Percentiles rank a stretch among this genome's conserved stretches.
Conservation (phyloP, 2,113 vertebrate species). For the Ovibos moschatus region DNA sequence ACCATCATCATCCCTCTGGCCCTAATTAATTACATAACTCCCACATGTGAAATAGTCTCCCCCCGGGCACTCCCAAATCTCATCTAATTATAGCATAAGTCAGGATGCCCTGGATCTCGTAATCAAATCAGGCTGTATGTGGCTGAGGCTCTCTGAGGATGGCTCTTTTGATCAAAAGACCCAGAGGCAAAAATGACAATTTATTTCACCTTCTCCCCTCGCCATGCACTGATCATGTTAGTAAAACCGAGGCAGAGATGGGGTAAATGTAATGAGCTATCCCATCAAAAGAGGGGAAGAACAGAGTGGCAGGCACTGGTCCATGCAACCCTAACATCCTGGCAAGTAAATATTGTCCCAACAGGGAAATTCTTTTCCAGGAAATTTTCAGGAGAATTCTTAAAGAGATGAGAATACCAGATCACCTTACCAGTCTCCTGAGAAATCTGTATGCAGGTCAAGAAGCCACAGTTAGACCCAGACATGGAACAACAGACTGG, state of each 20-base stretch:
- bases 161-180: background rate
- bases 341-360: background rate
- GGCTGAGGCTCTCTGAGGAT: background rate
- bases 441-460: background rate
- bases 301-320: background rate
- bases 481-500: background rate
- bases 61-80: background rate
- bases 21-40: background rate
- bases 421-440: background rate
- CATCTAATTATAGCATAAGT: background rate
- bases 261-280: background rate
- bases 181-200: background rate
- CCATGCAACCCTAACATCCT: background rate
- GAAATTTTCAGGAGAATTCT: background rate
- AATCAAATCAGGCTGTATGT: background rate
- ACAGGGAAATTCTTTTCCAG: background rate
- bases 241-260: background rate
- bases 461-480: background rate
- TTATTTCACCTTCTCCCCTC: background rate
- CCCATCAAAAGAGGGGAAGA: background rate
- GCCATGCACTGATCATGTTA: fast-evolving
- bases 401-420: background rate
- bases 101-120: background rate
- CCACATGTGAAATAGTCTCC: background rate
- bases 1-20: background rate